These are phyloP conservation scores for Emydoidea blandingii DNA, from an alignment of 2,797 vertebrate species.

Conservation along the genomic window DNA sequence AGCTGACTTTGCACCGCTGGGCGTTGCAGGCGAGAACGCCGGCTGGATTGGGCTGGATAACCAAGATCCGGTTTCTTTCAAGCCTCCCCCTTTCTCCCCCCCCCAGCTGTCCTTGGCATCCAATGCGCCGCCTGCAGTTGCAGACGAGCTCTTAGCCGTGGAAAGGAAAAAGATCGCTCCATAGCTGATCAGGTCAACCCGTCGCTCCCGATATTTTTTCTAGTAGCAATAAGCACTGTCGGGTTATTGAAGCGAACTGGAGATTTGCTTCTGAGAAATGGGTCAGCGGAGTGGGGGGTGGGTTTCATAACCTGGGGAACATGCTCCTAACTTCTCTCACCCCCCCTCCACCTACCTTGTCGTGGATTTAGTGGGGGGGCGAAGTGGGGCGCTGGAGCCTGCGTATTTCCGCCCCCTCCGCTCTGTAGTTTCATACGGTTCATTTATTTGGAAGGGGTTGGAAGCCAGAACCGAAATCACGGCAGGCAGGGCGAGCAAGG, in stretches of 20 bases:
- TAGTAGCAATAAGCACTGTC: conserved; percentile 41
- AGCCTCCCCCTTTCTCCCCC: background rate
- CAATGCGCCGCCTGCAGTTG: background rate
- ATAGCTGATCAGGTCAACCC: background rate
- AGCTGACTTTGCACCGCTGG: background rate
- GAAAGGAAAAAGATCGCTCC: background rate
- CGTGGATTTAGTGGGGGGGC: conserved; percentile 34
- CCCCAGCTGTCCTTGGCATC: background rate
- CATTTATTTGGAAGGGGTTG: conserved; percentile 85
- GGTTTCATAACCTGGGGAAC: background rate
- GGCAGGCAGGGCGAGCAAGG: background rate
- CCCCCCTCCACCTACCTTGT: background rate
- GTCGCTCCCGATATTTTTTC: conserved; percentile 24
- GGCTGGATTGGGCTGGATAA: background rate
- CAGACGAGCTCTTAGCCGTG: background rate
- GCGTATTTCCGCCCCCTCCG: background rate
- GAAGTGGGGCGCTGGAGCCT: background rate
- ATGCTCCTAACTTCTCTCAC: conserved; percentile 21
- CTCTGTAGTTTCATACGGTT: conserved; percentile 71
- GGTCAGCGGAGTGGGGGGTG: background rate
- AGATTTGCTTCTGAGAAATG: background rate
- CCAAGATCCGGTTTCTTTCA: background rate
- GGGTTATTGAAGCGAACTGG: background rate
- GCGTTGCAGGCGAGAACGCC: background rate
- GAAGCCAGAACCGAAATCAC: background rate